These are phyloP conservation scores for Phenacoccus solenopsis DNA, from an alignment of 1,140 invertebrate genomes.

Conservation along the genomic window DNA sequence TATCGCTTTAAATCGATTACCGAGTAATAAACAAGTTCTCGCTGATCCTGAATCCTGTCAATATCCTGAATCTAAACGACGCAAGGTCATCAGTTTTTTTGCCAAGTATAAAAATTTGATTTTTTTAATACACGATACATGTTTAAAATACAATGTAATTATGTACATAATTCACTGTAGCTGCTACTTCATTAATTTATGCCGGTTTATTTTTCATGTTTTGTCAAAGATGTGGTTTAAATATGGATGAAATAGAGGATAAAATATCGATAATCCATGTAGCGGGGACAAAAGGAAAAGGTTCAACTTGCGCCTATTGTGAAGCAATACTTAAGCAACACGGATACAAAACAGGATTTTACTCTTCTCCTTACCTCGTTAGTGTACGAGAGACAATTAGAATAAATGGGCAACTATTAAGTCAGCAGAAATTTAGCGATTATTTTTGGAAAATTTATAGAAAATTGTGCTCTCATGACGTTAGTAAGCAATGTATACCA, in stretches of 20 bases:
- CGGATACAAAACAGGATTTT: conserved; percentile 87
- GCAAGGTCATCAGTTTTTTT: neutral
- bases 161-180: too few relatives aligned
- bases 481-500: too few relatives aligned
- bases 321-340: conserved; percentile 78
- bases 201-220: too few relatives aligned
- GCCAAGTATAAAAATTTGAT: neutral
- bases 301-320: conserved; percentile 84
- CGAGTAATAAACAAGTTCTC: neutral
- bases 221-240: neutral
- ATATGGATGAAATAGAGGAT: conserved; percentile 31
- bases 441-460: conserved; percentile 78
- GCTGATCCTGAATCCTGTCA: neutral
- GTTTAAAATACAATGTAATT: too few relatives aligned
- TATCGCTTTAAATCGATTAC: neutral
- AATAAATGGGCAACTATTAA: conserved; percentile 69
- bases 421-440: conserved; percentile 54
- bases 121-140: too few relatives aligned
- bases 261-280: conserved; percentile 78
- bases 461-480: conserved; percentile 38
- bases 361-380: conserved; percentile 90
- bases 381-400: conserved; percentile 81
- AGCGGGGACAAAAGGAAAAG: conserved; percentile 91
- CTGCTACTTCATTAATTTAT: too few relatives aligned
- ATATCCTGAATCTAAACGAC: neutral